Base-by-base conservation (phyloP, 2,797 vertebrate genomes). In the Argentina silus region DNA sequence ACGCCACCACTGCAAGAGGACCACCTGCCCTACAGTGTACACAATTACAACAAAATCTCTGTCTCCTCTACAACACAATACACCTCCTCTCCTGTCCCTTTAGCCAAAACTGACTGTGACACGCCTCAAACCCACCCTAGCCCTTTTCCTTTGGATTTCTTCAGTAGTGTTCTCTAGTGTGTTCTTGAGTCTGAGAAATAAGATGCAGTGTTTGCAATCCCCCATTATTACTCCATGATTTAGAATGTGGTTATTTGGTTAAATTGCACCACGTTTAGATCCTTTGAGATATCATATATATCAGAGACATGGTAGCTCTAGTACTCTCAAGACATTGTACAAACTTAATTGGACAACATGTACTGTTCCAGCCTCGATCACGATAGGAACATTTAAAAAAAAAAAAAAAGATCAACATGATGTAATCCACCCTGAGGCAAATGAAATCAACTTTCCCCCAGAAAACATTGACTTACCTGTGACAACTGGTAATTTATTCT, bases 81-180 rank as follows among this genome's bases (percentile, higher is more conserved):
- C 71, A 82, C 74, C 70, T 76, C 75, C 80, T 75, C 84, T 87
- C 72, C 83, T 78, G 68, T 78, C 81, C 86, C 82, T 91, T 86
- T 88, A 89, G 83, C 90, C 85, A 80, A 66, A 85, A 82, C 78
- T 77, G 65, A 86, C 88, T 92, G 89, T 91, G 89, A 90, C 65
- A 56, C 59, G 59, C 68, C 69, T 70, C 67, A 80, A 70, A 66
- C 73, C 64, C 53, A 7, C 75, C 67, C 70, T 6, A 6, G 62
- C 74, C 50, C 14, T 17, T 59, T 2, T 61, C 47, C 9, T 73
- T 68, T 19, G n/a, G 36, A 60, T 62, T 45, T 67, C 44, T 72
- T 27, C 7, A 23, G 15, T 21, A 15, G 47, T 66, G 47, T 74
- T 47, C 21, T 48, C 59, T 43, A 59, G 67, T 19, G 51, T 59